Evolutionary conservation across 2,797 vertebrate species (phyloP), one percentile per base, ranked within the genome.

Genomic region (Loris lydekkerianus): DNA sequence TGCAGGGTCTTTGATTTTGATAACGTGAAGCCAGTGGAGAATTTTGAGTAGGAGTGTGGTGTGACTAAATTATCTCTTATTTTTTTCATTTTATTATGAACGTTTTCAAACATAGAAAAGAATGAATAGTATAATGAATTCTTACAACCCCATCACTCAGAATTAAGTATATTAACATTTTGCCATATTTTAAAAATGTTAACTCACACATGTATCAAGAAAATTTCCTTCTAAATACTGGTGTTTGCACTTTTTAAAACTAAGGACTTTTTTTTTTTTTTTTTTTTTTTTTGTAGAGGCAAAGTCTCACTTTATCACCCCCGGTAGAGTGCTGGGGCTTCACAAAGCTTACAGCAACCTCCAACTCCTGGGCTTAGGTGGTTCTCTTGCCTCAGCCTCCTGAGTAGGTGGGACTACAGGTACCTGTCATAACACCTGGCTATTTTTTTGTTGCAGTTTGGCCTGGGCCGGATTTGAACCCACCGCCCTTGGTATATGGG

Each of bases 61-160:
- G 17, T 40, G 70, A 73, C 85, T 29, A 56, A 73, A 49, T 93
- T 88, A 21, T 58, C 89, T 94, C 14, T 65, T 65, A 73, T 53
- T 49, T 83, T 86, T 93, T 93, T 53, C 4, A 69, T 53, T 96
- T 94, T 96, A 53, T 81, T 81, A 56, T 77, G 61, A 85, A 81
- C 37, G 81, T 91, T 96, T 93, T 91, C 40, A 91, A 73, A 91
- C 49, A 80, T 23, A 85, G 78, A 61, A 91, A 91, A 89, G 49
- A 63, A 21, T 77, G n/a, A 70, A 61, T 89, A 82, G 61, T 85
- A 40, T 89, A 91, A 77, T 70, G 49, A 81, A 69, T 86, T 43
- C 69, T 53, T 15, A 61, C 46, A 86, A 56, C 53, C 49, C 34
- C 4, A 25, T 96, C 21, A 91, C 58, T 23, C 78, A 78, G 14